Percentiles rank a stretch among this genome's conserved stretches.
phyloP scores from a whole-genome alignment of 2,888 invertebrate genomes.

The Dryadula phaetusa region DNA sequence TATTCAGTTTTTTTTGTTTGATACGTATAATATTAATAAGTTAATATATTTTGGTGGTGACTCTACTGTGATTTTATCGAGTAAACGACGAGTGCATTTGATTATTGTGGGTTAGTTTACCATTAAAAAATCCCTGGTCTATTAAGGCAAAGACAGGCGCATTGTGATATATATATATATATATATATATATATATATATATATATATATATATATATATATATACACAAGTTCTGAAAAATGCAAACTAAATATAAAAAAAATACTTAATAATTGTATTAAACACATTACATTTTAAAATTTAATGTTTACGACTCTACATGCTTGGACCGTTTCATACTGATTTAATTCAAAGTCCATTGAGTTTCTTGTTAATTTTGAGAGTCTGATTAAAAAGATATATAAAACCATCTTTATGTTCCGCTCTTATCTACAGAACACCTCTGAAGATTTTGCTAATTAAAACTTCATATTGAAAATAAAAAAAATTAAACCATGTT shows the following conservation, averaged over 20 bases:
- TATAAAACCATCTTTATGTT: constrained; percentile 7
- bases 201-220: no score
- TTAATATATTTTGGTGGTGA: constrained; percentile 1
- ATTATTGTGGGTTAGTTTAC: no score
- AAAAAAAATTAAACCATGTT: neutral
- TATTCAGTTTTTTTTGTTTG: constrained; percentile 28
- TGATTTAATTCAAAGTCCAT: constrained; percentile 13
- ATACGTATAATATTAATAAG: neutral
- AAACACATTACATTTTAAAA: constrained; percentile 7
- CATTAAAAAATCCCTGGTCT: no score
- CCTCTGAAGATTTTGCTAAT: neutral
- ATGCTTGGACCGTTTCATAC: constrained; percentile 1
- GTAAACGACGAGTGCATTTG: no score
- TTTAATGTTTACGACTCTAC: constrained; percentile 10
- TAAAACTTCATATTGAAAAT: neutral
- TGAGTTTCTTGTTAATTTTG: constrained; percentile 6
- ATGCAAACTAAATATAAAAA: neutral
- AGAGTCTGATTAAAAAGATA: constrained; percentile 12
- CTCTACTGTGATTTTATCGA: neutral
- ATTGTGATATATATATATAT: no score
- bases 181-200: no score
- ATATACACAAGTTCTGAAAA: no score
- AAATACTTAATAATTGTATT: constrained; percentile 5
- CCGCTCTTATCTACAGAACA: constrained; percentile 5
- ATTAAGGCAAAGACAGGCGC: no score